Evolutionary conservation across 2,888 invertebrate species (phyloP).

Genomic region (Lacanobia oleracea): DNA sequence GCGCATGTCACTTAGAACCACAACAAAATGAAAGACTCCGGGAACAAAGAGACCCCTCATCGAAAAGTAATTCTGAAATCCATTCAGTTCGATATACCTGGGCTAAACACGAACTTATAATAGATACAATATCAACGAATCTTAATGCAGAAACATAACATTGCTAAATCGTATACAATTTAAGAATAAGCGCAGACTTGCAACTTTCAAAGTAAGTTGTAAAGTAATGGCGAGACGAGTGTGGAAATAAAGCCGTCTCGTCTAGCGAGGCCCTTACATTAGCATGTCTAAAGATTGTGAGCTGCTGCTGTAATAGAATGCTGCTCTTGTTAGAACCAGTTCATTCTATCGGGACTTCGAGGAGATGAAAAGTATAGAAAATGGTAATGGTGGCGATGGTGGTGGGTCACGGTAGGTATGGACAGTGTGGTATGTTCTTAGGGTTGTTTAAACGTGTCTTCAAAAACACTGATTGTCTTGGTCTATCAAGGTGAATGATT

Average conservation of each 20-base stretch:
- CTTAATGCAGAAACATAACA: background rate
- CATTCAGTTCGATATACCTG: too few species aligned
- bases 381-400: too few species aligned
- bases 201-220: slow-evolving; percentile 14
- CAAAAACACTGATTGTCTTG: too few species aligned
- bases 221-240: slow-evolving; percentile 13
- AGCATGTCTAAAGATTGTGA: slow-evolving; percentile 24
- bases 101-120: background rate
- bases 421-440: too few species aligned
- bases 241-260: slow-evolving; percentile 17
- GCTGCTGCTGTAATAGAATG: slow-evolving; percentile 1
- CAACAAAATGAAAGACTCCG: too few species aligned
- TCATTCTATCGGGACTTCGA: background rate
- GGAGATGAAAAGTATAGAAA: background rate
- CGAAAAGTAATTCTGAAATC: too few species aligned
- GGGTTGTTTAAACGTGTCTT: background rate
- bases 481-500: too few species aligned
- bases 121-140: background rate
- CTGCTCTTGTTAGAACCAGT: background rate
- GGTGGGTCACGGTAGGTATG: too few species aligned
- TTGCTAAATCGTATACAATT: slow-evolving; percentile 10
- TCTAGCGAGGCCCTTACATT: slow-evolving; percentile 22
- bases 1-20: too few species aligned
- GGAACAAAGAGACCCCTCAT: too few species aligned
- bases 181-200: background rate